Evolutionary conservation across 2,888 invertebrate species (phyloP).

Genomic region (Parnassius mnemosyne): DNA sequence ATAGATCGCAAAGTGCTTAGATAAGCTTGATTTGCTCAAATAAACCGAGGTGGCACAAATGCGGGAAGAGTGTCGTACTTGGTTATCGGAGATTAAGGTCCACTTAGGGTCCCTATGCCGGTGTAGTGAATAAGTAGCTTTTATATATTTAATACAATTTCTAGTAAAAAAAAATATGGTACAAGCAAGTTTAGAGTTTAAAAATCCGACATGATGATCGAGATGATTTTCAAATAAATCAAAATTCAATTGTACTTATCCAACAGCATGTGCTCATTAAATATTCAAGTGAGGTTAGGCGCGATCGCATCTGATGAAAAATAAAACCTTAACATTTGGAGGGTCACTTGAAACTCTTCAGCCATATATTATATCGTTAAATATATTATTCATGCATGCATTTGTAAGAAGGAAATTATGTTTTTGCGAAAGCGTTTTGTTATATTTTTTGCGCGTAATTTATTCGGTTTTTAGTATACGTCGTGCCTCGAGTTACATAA

Average conservation of each 20-base stretch:
- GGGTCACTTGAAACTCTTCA: constrained; percentile 17
- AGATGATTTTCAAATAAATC: constrained; percentile 20
- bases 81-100: too few species aligned
- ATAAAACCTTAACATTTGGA: constrained; percentile 23
- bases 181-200: not conserved
- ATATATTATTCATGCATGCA: constrained; percentile 20
- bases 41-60: too few species aligned
- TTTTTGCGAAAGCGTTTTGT: not conserved
- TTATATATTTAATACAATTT: too few species aligned
- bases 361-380: constrained; percentile 19
- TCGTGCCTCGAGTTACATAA: too few species aligned
- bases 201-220: not conserved
- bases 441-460: not conserved
- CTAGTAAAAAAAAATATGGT: too few species aligned
- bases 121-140: too few species aligned
- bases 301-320: constrained; percentile 22
- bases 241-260: constrained; percentile 14
- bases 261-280: constrained; percentile 22
- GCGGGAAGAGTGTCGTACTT: too few species aligned
- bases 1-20: too few species aligned
- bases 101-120: too few species aligned
- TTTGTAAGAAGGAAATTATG: constrained; percentile 2
- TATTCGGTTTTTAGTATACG: not conserved
- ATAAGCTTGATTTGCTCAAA: too few species aligned
- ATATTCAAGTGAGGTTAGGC: constrained; percentile 25